phyloP scores from a whole-genome alignment of 2,113 vertebrate genomes.

The Peromyscus californicus region DNA sequence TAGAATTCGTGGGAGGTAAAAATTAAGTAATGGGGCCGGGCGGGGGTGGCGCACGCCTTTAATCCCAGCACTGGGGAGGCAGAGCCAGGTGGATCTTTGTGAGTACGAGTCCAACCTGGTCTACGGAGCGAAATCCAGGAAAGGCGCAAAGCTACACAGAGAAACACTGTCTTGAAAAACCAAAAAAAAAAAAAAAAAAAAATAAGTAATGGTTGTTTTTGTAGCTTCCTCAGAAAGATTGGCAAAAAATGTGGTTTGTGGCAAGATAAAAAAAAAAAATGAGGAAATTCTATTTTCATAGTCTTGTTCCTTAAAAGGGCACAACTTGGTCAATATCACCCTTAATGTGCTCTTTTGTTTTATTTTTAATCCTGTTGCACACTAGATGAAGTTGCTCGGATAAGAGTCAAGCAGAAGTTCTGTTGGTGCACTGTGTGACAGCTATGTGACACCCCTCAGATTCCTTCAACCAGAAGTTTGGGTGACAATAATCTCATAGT shows the following conservation, averaged over 20 bases:
- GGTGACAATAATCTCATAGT: background rate
- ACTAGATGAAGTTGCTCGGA: background rate
- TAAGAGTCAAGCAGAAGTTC: background rate
- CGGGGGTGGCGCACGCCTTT: too few species aligned
- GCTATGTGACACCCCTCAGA: background rate
- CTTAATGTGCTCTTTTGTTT: constrained; percentile 52
- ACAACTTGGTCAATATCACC: background rate
- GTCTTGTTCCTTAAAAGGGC: constrained; percentile 59
- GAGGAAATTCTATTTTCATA: constrained; percentile 71
- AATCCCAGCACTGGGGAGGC: too few species aligned
- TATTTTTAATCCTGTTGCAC: background rate
- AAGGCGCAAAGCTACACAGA: too few species aligned
- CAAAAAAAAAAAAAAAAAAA: too few species aligned
- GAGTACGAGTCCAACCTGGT: too few species aligned
- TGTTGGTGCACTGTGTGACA: background rate
- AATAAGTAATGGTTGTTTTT: background rate
- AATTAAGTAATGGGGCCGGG: constrained; percentile 46
- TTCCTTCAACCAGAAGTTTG: background rate
- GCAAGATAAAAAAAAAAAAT: constrained; percentile 61
- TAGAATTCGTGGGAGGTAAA: background rate
- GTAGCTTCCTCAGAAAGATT: constrained; percentile 65
- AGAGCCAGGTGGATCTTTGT: too few species aligned
- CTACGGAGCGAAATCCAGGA: too few species aligned
- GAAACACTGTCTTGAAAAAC: too few species aligned
- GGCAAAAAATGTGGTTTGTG: constrained; percentile 73